A percentile compares a stretch with the other conserved stretches of the same genome.
phyloP scores from a whole-genome alignment of 1,140 invertebrate genomes.

The Cyphomyrmex costatus region DNA sequence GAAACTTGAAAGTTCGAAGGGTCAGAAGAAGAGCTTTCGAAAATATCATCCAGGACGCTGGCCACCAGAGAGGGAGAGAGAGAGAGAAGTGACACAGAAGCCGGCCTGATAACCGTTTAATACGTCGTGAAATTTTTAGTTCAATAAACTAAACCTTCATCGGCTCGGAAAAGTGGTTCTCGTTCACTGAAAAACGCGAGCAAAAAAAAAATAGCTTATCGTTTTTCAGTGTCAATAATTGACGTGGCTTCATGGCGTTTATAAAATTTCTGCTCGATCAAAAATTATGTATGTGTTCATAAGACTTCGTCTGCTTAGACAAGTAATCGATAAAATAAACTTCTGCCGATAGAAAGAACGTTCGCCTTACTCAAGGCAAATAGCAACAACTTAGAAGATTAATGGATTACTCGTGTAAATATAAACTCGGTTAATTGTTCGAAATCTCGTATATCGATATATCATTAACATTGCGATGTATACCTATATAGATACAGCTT shows the following conservation, averaged over 20 bases:
- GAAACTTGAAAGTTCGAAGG: slow-evolving; percentile 32
- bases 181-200: neutral
- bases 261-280: slow-evolving; percentile 21
- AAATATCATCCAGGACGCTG: slow-evolving; percentile 47
- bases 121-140: slow-evolving; percentile 56
- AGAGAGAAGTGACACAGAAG: slow-evolving; percentile 8
- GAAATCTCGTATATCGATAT: slow-evolving; percentile 21
- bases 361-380: neutral
- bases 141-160: slow-evolving; percentile 55
- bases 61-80: neutral
- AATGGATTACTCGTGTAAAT: neutral
- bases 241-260: neutral
- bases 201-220: slow-evolving; percentile 19
- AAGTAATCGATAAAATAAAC: slow-evolving; percentile 2
- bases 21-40: slow-evolving; percentile 43
- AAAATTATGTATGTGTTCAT: slow-evolving; percentile 1
- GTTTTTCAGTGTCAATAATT: slow-evolving; percentile 15
- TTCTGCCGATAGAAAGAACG: neutral
- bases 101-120: slow-evolving; percentile 51
- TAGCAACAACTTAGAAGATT: neutral
- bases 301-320: neutral
- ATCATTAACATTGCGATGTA: slow-evolving; percentile 3
- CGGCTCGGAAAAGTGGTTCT: slow-evolving; percentile 49
- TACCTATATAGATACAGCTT: neutral
- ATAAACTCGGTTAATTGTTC: slow-evolving; percentile 38